Evolutionary conservation across 2,797 vertebrate species (phyloP), one percentile per base, ranked within the genome.

Genomic region (Phrynocephalus forsythii): DNA sequence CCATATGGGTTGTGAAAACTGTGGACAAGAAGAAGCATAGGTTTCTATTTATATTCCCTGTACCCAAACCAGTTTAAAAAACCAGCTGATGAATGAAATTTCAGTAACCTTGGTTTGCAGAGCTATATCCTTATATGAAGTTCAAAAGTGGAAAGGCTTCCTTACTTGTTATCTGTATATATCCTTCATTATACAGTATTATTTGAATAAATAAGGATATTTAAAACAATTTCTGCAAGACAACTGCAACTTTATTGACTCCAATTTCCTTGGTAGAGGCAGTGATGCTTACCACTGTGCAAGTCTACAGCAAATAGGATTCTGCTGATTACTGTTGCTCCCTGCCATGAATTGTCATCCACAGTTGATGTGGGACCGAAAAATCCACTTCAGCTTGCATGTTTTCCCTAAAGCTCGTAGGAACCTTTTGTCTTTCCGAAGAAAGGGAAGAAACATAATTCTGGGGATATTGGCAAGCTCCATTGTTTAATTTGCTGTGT

Each of bases 201-300:
- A 66, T 79, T 88, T 88, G 68, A 76, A 84, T 50, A 72, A 84
- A 88, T 79, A 88, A 88, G 33, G 69, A 80, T 82, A 56, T 84
- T 80, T 76, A 73, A 38, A 84, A 79, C 30, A 84, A 22, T n/a
- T 33, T 79, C 67, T 79, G 28, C 68, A 72, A 84, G 82, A 79
- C 87, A 72, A 75, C 26, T 72, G 73, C 87, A 72, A 75, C 18
- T 72, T 79, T 79, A 84, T 88, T 88, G 87, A 84, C 75, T 84
- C 48, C 79, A 84, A 66, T 88, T 56, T 76, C 82, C 52, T 26
- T 63, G 52, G 52, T 78, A 52, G 75, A 52, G 79, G 67, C 82
- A 60, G 8, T 63, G 52, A 30, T 88, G 33, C 67, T 79, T 84
- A 88, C 50, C 26, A 22, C 10, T 52, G 48, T 38, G 50, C 26